Conservation (phyloP, 2,113 vertebrate genomes). For the Xyliphius kryptos region DNA sequence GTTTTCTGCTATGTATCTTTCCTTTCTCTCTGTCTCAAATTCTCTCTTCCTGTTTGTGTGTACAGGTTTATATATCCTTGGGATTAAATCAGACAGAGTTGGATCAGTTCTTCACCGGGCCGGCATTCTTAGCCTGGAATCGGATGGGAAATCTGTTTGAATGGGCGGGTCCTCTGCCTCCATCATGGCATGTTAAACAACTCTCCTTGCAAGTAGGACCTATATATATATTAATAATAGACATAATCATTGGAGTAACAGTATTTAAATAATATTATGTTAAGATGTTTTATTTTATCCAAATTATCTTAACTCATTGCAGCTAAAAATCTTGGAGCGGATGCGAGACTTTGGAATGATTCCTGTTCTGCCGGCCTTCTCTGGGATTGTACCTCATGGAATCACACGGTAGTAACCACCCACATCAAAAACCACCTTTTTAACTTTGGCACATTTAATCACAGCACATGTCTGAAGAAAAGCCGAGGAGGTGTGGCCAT, state of each 20-base stretch:
- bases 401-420: constrained; percentile 70
- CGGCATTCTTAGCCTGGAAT: constrained; percentile 92
- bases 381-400: constrained; percentile 81
- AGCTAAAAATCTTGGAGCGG: constrained; percentile 82
- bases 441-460: no score
- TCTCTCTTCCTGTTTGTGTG: no score
- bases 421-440: no score
- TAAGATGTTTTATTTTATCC: no score
- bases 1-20: no score
- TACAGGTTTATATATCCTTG: constrained; percentile 80
- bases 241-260: no score
- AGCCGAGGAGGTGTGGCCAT: no score
- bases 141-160: constrained; percentile 89
- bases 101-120: constrained; percentile 79
- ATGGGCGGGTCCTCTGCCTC: constrained; percentile 81
- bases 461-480: no score
- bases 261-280: no score
- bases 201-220: constrained; percentile 77
- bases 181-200: constrained; percentile 82
- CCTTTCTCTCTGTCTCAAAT: no score
- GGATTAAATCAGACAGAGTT: constrained; percentile 85
- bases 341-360: constrained; percentile 92
- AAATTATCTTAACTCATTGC: no score
- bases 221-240: no score
- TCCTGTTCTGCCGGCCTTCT: constrained; percentile 86